Evolutionary conservation across 1,140 invertebrate species (phyloP), one percentile per base, ranked within the genome.

Genomic region (Hyposmocoma kahamanoa): DNA sequence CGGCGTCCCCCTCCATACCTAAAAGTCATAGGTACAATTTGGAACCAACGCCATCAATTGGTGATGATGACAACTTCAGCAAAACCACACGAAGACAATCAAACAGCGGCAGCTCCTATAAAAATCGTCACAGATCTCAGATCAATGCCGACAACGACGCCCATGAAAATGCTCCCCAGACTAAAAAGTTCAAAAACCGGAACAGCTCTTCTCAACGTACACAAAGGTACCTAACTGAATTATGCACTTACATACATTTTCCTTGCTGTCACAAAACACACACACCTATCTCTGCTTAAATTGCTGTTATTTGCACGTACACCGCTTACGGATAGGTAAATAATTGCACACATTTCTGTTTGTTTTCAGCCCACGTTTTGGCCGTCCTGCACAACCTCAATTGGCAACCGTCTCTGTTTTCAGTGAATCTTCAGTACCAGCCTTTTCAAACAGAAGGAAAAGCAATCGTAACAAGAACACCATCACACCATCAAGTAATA

Each of bases 1-100:
- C 92, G 0, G 90, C 90, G 1, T 91, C 91, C 42, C 92, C 92
- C 0, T 79, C 87, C n/a, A 81, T 90, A 47, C 80, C 80, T 47
- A 89, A 86, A 53, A 78, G 72, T 67, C 76, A 76, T 56, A 87
- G 82, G 65, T 80, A 80, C 59, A 80, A 76, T 58, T 74, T 92
- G 18, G 92, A 93, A 63, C 89, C 91, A 0, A 91, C 91, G 4
- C 89, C 91, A 1, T 87, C 88, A 10, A 71, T 88, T 26, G 87
- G 87, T 34, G 90, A 91, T 34, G 90, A 91, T 46, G 88, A 88
- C 67, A 85, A 41, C 62, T 88, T 68, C 47, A 64, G 69, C 47
- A 87, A 90, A 72, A 82, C 87, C 10, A 88, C 88, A 2, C 80
- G 90, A 32, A 85, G 89, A 65, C 88, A 88, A 51, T 56, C 82